Conservation (phyloP, 2,888 invertebrate genomes). For the Galeopsomyia nigrocyanea region DNA sequence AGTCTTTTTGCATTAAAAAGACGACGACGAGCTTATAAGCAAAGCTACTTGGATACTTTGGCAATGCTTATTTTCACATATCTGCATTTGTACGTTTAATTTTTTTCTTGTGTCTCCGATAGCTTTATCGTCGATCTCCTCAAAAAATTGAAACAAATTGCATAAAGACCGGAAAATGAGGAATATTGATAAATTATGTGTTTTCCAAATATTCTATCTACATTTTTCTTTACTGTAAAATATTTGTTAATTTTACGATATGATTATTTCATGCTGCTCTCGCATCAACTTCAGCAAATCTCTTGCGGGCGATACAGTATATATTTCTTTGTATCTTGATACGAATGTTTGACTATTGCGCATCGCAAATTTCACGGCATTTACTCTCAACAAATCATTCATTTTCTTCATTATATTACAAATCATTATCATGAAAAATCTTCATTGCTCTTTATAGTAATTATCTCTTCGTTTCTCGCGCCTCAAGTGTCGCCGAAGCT, state of each 20-base stretch:
- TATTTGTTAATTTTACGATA: slow-evolving; percentile 69
- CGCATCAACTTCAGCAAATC: slow-evolving; percentile 46
- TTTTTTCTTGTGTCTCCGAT: slow-evolving; percentile 42
- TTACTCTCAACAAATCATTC: slow-evolving; percentile 26
- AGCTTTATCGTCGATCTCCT: slow-evolving; percentile 42
- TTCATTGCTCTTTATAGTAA: slow-evolving; percentile 46
- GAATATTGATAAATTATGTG: slow-evolving; percentile 53
- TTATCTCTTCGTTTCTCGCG: slow-evolving; percentile 61
- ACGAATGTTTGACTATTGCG: slow-evolving; percentile 42
- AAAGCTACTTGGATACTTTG: slow-evolving; percentile 31
- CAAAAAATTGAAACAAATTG: slow-evolving; percentile 36
- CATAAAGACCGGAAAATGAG: slow-evolving; percentile 39
- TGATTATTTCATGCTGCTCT: slow-evolving; percentile 62
- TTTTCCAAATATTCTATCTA: slow-evolving; percentile 64
- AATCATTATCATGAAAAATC: slow-evolving; percentile 28
- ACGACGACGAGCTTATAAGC: slow-evolving; percentile 31
- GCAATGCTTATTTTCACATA: slow-evolving; percentile 48
- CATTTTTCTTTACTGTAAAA: slow-evolving; percentile 67
- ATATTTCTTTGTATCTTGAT: slow-evolving; percentile 32
- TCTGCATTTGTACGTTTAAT: slow-evolving; percentile 38
- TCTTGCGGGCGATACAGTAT: slow-evolving; percentile 50
- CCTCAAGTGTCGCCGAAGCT: slow-evolving; percentile 69
- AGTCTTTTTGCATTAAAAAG: slow-evolving; percentile 64
- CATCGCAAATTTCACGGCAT: slow-evolving; percentile 32
- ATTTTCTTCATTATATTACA: slow-evolving; percentile 56